These are phyloP conservation scores for Quadriops clusia DNA, from an alignment of 2,888 invertebrate species.

Conservation along the genomic window DNA sequence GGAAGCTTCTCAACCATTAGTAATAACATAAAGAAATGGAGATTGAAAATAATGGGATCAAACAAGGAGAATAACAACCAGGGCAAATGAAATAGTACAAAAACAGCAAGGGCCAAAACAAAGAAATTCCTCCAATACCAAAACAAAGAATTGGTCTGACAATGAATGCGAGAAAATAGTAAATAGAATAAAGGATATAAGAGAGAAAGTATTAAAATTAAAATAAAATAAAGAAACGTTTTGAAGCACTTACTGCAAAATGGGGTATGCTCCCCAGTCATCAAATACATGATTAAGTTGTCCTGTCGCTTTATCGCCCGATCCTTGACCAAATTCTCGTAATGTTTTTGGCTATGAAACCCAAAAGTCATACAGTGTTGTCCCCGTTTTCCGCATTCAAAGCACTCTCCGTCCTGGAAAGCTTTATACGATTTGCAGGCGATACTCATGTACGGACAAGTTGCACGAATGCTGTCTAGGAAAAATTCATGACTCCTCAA, in stretches of 20 bases:
- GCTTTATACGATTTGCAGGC: conserved; percentile 70
- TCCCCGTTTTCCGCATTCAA: conserved; percentile 52
- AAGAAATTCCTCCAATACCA: no score
- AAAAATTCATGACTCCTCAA: conserved; percentile 74
- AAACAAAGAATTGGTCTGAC: no score
- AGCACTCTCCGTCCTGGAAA: conserved; percentile 57
- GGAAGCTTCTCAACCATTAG: no score
- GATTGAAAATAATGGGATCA: no score
- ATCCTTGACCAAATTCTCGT: conserved; percentile 38
- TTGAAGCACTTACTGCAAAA: conserved; percentile 58
- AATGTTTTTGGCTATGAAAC: conserved; percentile 45
- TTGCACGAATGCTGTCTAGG: conserved; percentile 67
- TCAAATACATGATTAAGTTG: conserved; percentile 54
- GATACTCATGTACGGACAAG: conserved; percentile 66
- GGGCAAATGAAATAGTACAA: no score
- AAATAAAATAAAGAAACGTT: background rate
- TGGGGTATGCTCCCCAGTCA: conserved; percentile 57
- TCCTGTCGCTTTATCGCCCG: conserved; percentile 39
- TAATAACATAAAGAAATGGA: no score
- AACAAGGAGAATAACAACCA: no score
- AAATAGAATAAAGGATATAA: no score
- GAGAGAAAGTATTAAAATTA: conserved; percentile 1
- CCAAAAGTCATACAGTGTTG: conserved; percentile 62
- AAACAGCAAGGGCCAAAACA: no score
- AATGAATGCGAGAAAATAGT: no score